phyloP scores from a whole-genome alignment of 2,888 invertebrate genomes.

The Cepaea hortensis region DNA sequence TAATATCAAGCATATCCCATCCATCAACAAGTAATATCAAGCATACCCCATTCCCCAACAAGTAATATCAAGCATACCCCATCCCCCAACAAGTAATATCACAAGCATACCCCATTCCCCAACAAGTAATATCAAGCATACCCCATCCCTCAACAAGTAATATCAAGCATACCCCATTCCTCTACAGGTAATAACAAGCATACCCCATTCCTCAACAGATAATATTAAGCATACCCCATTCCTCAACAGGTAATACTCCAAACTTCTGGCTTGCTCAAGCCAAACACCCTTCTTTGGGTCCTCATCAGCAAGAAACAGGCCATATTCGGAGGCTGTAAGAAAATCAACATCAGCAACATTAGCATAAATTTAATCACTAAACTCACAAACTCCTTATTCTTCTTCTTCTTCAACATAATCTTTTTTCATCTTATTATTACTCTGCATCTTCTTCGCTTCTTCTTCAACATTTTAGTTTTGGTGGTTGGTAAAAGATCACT shows the following conservation, averaged over 20 bases:
- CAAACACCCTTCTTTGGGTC: constrained; percentile 95
- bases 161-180: background rate
- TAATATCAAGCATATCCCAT: background rate
- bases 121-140: background rate
- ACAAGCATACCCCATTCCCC: too few species aligned
- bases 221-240: constrained; percentile 81
- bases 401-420: background rate
- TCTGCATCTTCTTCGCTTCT: too few species aligned
- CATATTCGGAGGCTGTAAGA: constrained; percentile 84
- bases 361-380: background rate
- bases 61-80: constrained; percentile 84
- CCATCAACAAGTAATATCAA: background rate
- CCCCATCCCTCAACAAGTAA: background rate
- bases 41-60: constrained; percentile 87
- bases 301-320: constrained; percentile 96
- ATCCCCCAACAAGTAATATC: too few species aligned
- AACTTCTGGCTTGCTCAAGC: constrained; percentile 93
- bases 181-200: background rate
- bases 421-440: background rate
- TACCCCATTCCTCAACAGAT: background rate
- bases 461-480: background rate
- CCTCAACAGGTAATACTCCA: constrained; percentile 97
- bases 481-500: background rate
- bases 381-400: background rate
- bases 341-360: background rate